phyloP scores from a whole-genome alignment of 2,888 invertebrate species.

The Gastracanthus pulcherrimus region DNA sequence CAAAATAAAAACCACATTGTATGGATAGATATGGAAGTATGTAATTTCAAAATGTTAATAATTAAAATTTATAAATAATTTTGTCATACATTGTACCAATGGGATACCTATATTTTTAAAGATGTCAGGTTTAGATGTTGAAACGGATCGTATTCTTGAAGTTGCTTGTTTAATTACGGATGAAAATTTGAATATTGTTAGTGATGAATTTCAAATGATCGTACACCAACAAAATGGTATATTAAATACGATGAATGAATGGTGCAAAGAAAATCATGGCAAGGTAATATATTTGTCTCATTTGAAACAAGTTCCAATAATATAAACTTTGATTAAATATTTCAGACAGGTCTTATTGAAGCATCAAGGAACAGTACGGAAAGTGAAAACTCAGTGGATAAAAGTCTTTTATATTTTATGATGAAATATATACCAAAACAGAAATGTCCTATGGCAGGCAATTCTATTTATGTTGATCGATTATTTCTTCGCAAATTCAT shows the following conservation, averaged over 20 bases:
- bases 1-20: slow-evolving; percentile 78
- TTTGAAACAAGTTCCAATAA: neutral
- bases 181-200: slow-evolving; percentile 86
- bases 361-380: slow-evolving; percentile 85
- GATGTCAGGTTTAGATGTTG: slow-evolving; percentile 93
- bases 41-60: slow-evolving; percentile 8
- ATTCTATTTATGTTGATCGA: slow-evolving; percentile 91
- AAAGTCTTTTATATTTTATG: slow-evolving; percentile 85
- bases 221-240: slow-evolving; percentile 87
- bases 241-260: slow-evolving; percentile 88
- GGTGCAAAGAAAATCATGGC: slow-evolving; percentile 90
- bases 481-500: slow-evolving; percentile 90
- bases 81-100: neutral
- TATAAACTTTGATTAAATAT: neutral
- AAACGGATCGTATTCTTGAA: slow-evolving; percentile 90
- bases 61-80: neutral
- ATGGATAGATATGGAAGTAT: slow-evolving; percentile 88
- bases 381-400: slow-evolving; percentile 84
- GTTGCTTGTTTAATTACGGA: slow-evolving; percentile 94
- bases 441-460: slow-evolving; percentile 90
- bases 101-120: slow-evolving; percentile 70
- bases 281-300: slow-evolving; percentile 79
- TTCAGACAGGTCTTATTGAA: slow-evolving; percentile 89
- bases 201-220: slow-evolving; percentile 86
- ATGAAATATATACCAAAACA: slow-evolving; percentile 79